Evolutionary conservation across 2,888 invertebrate genomes (phyloP).

Genomic region (Venusia cambrica): DNA sequence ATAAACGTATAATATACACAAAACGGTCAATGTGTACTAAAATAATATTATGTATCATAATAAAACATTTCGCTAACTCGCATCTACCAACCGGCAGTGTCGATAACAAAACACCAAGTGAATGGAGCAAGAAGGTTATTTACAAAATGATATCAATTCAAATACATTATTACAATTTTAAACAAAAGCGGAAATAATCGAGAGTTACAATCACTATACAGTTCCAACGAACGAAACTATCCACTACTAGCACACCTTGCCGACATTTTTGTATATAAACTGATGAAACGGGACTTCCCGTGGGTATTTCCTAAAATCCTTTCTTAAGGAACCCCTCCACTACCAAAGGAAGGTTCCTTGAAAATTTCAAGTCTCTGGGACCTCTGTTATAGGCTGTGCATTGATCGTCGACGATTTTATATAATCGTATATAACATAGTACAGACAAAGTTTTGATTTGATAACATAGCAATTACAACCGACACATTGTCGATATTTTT

Average conservation of each 20-base stretch:
- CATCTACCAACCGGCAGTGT: constrained; percentile 19
- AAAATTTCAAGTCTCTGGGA: no score
- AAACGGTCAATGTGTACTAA: constrained; percentile 49
- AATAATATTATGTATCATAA: constrained; percentile 49
- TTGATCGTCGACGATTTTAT: no score
- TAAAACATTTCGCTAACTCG: constrained; percentile 47
- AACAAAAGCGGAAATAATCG: constrained; percentile 30
- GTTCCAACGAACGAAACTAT: constrained; percentile 12
- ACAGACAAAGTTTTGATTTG: no score
- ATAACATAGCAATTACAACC: no score
- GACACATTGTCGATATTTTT: no score
- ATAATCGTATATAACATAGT: no score
- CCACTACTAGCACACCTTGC: no score
- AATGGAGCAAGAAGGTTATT: constrained; percentile 47
- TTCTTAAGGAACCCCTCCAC: no score
- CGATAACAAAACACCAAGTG: constrained; percentile 38
- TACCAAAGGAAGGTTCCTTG: no score
- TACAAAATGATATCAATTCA: constrained; percentile 49
- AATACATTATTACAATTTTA: constrained; percentile 37
- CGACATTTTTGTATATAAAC: constrained; percentile 28
- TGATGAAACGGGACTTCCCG: no score
- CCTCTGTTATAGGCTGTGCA: no score
- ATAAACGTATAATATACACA: constrained; percentile 40
- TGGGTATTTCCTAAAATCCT: no score
- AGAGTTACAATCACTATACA: constrained; percentile 11